phyloP scores from a whole-genome alignment of 2,113 vertebrate species.

The Budorcas taxicolor region DNA sequence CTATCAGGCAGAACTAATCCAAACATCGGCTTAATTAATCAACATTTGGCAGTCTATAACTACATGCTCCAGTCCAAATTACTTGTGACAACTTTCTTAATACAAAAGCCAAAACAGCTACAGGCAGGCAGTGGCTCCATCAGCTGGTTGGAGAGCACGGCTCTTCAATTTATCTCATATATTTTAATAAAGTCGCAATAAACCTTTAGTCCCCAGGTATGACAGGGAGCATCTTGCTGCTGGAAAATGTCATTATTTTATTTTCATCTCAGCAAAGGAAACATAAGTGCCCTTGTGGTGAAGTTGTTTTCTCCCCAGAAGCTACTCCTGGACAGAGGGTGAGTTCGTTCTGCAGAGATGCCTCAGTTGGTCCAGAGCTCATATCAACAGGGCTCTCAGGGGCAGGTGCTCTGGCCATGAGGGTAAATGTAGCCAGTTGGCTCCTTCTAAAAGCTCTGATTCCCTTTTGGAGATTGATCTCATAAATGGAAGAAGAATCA shows the following conservation, averaged over 20 bases:
- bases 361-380: neutral
- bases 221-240: constrained; percentile 49
- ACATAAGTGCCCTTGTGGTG: neutral
- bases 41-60: constrained; percentile 83
- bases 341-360: neutral
- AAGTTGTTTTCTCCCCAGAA: neutral
- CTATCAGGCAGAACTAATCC: constrained; percentile 87
- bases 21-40: constrained; percentile 88
- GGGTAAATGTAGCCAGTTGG: neutral
- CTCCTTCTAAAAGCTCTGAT: neutral
- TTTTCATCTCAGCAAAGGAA: constrained; percentile 63
- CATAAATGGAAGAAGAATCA: neutral
- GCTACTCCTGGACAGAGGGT: neutral
- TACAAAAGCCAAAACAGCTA: constrained; percentile 74
- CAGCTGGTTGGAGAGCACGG: constrained; percentile 29
- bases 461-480: neutral
- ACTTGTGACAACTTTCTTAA: constrained; percentile 86
- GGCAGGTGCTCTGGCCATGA: neutral
- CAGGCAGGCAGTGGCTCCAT: constrained; percentile 65
- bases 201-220: constrained; percentile 61
- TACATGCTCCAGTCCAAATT: constrained; percentile 76
- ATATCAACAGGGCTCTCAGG: neutral
- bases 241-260: constrained; percentile 63
- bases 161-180: constrained; percentile 72
- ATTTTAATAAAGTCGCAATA: constrained; percentile 75